phyloP scores from a whole-genome alignment of 2,113 vertebrate genomes.

The zebrafish (Danio rerio) region DNA sequence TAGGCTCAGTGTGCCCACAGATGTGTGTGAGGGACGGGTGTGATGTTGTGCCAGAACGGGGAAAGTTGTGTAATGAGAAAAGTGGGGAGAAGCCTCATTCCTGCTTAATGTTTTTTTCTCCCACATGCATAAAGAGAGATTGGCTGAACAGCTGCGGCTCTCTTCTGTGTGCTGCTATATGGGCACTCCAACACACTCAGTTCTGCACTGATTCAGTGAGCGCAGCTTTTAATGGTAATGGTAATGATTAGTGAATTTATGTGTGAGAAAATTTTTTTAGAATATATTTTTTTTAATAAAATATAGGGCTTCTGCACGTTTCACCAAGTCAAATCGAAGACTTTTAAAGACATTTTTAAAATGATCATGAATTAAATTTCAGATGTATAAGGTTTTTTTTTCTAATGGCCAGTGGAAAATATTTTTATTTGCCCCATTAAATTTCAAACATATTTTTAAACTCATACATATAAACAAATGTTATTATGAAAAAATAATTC shows the following conservation, averaged over 20 bases:
- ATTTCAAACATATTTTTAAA: no score
- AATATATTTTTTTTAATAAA: constrained; percentile 1
- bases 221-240: background rate
- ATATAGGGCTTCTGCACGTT: no score
- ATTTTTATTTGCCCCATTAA: no score
- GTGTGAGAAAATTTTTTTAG: background rate
- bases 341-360: no score
- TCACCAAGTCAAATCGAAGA: no score
- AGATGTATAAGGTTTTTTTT: no score
- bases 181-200: constrained; percentile 14
- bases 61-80: constrained; percentile 74
- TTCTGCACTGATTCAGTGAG: background rate
- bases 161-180: background rate
- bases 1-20: constrained; percentile 65
- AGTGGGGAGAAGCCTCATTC: constrained; percentile 59
- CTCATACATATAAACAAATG: no score
- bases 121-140: constrained; percentile 59
- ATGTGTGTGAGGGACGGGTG: constrained; percentile 69
- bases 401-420: no score
- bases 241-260: constrained; percentile 2
- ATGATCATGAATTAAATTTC: no score
- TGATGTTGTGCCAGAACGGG: constrained; percentile 81
- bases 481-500: no score
- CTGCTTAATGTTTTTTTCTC: constrained; percentile 67
- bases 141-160: constrained; percentile 56